Evolutionary conservation across 2,113 vertebrate species (phyloP).

Genomic region (Phylloscopus trochilus): DNA sequence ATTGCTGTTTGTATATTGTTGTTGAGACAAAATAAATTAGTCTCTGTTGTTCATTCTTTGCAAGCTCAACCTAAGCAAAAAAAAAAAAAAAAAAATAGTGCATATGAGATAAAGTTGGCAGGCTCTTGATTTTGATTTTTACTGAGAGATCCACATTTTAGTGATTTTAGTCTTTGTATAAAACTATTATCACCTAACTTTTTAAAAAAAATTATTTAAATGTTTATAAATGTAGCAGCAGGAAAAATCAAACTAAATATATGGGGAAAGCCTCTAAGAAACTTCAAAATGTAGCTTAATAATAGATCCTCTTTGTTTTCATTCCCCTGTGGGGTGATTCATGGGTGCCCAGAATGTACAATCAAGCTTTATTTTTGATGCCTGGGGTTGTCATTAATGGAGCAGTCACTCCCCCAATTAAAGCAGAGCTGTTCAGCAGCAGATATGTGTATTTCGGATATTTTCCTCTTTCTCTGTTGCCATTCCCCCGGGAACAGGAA

Average conservation of each 20-base stretch:
- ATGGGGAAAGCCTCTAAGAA: background rate
- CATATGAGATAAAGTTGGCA: background rate
- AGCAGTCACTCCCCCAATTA: background rate
- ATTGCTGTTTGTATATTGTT: background rate
- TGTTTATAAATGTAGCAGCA: background rate
- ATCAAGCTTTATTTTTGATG: background rate
- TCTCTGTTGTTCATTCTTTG: background rate
- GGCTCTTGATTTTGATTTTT: background rate
- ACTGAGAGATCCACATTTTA: background rate
- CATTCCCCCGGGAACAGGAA: background rate
- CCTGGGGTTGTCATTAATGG: background rate
- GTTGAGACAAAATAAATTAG: background rate
- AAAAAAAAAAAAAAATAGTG: background rate
- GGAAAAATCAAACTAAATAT: background rate
- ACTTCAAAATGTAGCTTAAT: background rate
- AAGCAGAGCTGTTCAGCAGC: background rate
- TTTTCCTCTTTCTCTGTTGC: accelerated
- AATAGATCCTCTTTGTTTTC: background rate
- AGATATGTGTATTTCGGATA: background rate
- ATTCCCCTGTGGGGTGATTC: background rate
- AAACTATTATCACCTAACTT: background rate
- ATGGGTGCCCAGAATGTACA: background rate
- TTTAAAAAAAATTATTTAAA: background rate
- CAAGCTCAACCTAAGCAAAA: background rate
- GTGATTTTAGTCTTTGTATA: background rate